Conservation (phyloP, 2,888 invertebrate species). For the Tyria jacobaeae region DNA sequence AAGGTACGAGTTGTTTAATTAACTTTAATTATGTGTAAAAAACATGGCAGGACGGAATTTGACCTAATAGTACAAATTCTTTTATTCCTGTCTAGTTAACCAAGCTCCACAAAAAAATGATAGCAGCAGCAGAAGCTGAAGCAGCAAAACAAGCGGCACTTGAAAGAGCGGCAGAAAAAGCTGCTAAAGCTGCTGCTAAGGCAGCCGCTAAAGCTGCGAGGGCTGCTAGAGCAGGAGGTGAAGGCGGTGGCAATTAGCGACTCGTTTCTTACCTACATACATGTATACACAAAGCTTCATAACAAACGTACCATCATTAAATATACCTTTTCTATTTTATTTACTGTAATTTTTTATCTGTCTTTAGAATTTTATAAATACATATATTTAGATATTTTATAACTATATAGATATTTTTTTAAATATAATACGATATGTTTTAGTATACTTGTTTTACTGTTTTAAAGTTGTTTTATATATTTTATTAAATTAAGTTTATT, state of each 20-base stretch:
- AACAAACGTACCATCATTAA: neutral
- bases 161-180: constrained; percentile 25
- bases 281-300: neutral
- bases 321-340: neutral
- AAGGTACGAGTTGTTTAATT: constrained; percentile 57
- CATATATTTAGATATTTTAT: neutral
- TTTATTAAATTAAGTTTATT: neutral
- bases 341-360: neutral
- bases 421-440: neutral
- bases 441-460: neutral
- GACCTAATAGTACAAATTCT: no score
- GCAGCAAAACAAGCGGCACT: constrained; percentile 30
- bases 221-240: neutral
- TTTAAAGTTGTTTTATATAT: no score
- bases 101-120: constrained; percentile 69
- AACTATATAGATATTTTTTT: neutral
- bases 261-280: neutral
- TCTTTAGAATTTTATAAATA: no score
- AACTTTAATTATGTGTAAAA: neutral
- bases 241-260: neutral
- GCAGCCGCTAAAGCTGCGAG: constrained; percentile 17
- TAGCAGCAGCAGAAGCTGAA: constrained; percentile 52
- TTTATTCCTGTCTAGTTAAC: constrained; percentile 71
- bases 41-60: neutral
- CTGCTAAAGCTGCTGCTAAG: constrained; percentile 28